Evolutionary conservation across 2,797 vertebrate species (phyloP).

Genomic region (Gorsachius magnificus): DNA sequence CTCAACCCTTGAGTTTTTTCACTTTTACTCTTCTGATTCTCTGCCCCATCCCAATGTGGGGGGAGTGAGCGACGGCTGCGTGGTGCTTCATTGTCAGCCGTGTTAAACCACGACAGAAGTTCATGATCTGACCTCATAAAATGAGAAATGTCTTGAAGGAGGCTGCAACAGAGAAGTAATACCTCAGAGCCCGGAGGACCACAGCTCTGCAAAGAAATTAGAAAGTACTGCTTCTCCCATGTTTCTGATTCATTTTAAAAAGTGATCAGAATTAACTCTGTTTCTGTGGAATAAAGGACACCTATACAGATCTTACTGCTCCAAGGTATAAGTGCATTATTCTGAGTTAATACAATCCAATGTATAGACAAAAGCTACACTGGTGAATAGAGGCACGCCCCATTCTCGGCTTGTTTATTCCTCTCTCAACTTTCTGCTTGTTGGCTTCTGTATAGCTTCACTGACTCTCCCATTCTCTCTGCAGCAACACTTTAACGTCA

Average conservation of each 20-base stretch:
- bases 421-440: background rate
- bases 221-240: background rate
- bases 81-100: too few relatives aligned
- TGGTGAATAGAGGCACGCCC: background rate
- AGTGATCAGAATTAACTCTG: background rate
- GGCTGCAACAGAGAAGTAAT: background rate
- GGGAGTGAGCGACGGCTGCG: too few relatives aligned
- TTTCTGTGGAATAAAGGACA: background rate
- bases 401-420: background rate
- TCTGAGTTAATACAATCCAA: background rate
- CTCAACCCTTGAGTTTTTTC: too few relatives aligned
- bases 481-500: background rate
- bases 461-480: background rate
- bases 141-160: background rate
- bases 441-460: background rate
- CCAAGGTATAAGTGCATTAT: background rate
- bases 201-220: background rate
- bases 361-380: fast-evolving
- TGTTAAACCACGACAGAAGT: too few relatives aligned
- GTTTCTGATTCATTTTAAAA: background rate
- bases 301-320: background rate
- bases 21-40: too few relatives aligned
- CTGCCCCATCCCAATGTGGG: too few relatives aligned
- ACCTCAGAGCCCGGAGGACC: background rate
- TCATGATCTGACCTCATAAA: background rate